phyloP scores from a whole-genome alignment of 2,888 invertebrate genomes.

The Drosophila parthenogenetica region DNA sequence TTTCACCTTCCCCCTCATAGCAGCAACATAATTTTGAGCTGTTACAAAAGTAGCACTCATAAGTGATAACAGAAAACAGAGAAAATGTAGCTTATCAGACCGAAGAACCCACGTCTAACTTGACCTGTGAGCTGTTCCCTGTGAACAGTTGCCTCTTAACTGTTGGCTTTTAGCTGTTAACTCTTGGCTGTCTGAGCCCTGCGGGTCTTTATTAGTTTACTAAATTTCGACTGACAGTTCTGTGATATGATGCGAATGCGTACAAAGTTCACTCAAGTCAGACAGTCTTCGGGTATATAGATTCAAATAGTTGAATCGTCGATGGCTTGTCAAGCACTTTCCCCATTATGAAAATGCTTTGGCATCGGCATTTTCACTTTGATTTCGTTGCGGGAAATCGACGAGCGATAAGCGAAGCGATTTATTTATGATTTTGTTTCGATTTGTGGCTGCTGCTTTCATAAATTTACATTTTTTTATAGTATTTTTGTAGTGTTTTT shows the following conservation, averaged over 20 bases:
- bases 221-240: constrained; percentile 41
- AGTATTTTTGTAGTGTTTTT: constrained; percentile 1
- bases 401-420: constrained; percentile 68
- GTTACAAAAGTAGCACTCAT: constrained; percentile 13
- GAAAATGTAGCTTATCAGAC: constrained; percentile 29
- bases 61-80: constrained; percentile 15
- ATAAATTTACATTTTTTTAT: constrained; percentile 71
- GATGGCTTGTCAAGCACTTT: constrained; percentile 47
- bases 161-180: too few species aligned
- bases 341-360: constrained; percentile 42
- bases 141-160: too few species aligned
- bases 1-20: not conserved
- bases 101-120: constrained; percentile 29
- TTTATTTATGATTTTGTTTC: constrained; percentile 76
- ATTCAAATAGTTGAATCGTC: constrained; percentile 28
- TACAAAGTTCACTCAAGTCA: constrained; percentile 33
- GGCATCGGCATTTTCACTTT: constrained; percentile 68
- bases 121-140: constrained; percentile 34
- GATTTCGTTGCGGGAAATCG: constrained; percentile 45
- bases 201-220: constrained; percentile 34
- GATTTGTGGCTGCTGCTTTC: constrained; percentile 65
- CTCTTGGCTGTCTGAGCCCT: constrained; percentile 7
- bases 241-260: constrained; percentile 36
- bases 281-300: constrained; percentile 18
- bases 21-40: not conserved